Base-by-base conservation (phyloP, 2,797 vertebrate genomes). In the Falco naumanni region DNA sequence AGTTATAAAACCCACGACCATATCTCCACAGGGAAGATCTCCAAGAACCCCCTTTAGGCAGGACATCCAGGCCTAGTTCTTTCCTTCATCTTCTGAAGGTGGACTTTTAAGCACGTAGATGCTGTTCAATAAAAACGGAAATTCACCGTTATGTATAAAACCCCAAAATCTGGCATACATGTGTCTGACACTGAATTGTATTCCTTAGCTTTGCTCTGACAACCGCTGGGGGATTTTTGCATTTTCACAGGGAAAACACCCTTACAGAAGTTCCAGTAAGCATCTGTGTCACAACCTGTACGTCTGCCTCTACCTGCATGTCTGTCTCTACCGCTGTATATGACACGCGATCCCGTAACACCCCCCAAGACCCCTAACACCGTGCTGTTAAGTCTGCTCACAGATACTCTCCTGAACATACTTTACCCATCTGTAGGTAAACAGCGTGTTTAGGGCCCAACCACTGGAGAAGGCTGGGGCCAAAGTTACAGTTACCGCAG, bases 271-370 rank as follows among this genome's bases (percentile, higher is more conserved):
- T 50, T 41, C 78, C 50, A 25, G 3, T 18, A 57, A 68, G 41
- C 26, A 65, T 9, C 29, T 25, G 37, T 75, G 34, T 28, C 59
- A 50, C 26, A 63, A 41, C 16, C 13, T 41, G 39, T 41, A 41
- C 39, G 39, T 41, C 39, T 41, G 13, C 39, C 39, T 41, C 39
- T 41, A 41, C 39, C 39, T 41, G 39, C 39, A 41, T 41, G 39
- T 3, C 1, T 3, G 41, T 14, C 31, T 37, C 53, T 29, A 13
- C 18, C n/a, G n/a, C 50, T 39, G 13, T 0, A 0, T 1, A 39
- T 6, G 2, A 17, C 28, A 20, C 0, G 0, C 34, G 50, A 41
- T 9, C 26, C 60, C 61, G 9, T 0, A 9, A 47, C 39, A 72
- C n/a, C 2, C 43, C 24, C 33, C 24, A 20, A 31, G n/a, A 22